Evolutionary conservation across 2,113 vertebrate genomes (phyloP).

Genomic region (Cyphomyrus discorhynchus): DNA sequence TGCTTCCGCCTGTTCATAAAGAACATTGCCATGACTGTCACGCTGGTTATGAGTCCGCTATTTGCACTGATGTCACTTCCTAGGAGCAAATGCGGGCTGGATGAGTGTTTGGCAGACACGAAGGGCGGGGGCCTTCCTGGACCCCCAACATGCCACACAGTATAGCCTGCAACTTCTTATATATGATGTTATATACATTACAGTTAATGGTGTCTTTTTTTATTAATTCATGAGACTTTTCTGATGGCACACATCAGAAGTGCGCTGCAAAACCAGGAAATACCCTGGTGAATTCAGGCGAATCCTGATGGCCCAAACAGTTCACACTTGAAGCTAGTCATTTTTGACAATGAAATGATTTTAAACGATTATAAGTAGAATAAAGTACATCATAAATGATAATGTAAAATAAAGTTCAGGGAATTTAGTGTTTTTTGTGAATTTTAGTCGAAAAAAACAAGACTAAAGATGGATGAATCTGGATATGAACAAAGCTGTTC

Average conservation of each 20-base stretch:
- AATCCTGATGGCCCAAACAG: neutral
- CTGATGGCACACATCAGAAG: neutral
- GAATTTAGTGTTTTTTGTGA: neutral
- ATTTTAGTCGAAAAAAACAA: neutral
- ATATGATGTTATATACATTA: neutral
- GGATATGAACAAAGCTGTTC: neutral
- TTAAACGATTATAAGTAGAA: neutral
- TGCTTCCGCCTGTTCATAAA: neutral
- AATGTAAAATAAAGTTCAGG: neutral
- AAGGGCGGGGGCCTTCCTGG: neutral
- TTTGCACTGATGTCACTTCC: neutral
- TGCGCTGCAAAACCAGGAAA: neutral
- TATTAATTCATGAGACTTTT: too few species aligned
- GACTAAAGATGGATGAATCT: neutral
- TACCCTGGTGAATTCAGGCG: neutral
- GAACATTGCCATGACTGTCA: neutral
- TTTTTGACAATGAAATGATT: neutral
- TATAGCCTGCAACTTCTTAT: neutral
- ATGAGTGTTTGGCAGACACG: neutral
- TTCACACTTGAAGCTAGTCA: neutral
- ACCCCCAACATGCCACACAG: neutral
- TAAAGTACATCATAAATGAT: neutral
- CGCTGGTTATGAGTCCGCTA: neutral
- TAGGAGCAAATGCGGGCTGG: neutral
- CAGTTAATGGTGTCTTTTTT: neutral